Conservation (phyloP, 2,113 vertebrate species). For the Oophaga pumilio region DNA sequence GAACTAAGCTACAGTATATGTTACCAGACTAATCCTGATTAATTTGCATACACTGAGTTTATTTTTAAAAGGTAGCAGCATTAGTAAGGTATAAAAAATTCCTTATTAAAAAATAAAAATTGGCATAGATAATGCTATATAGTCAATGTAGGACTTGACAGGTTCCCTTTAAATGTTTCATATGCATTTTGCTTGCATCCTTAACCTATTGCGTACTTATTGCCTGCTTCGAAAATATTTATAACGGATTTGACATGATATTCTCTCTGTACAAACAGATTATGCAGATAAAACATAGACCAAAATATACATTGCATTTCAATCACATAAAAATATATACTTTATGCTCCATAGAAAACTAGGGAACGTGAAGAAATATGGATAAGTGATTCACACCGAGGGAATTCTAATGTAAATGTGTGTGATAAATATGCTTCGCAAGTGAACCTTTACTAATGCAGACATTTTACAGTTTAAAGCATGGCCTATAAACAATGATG, state of each 20-base stretch:
- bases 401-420: slow-evolving; percentile 48
- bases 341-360: slow-evolving; percentile 29
- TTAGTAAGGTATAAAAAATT: too few relatives aligned
- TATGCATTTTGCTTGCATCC: background rate
- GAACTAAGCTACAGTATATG: too few relatives aligned
- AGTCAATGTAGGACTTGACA: background rate
- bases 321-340: slow-evolving; percentile 15
- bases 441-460: slow-evolving; percentile 57
- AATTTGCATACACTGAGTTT: too few relatives aligned
- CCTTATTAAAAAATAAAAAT: too few relatives aligned
- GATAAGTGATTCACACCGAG: slow-evolving; percentile 31
- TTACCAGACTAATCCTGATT: too few relatives aligned
- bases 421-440: slow-evolving; percentile 40
- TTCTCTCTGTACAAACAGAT: background rate
- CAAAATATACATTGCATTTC: background rate
- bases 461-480: slow-evolving; percentile 48
- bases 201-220: background rate
- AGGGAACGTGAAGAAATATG: slow-evolving; percentile 34
- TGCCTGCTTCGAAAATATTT: background rate
- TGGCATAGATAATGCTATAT: background rate
- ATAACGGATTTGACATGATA: background rate
- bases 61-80: too few relatives aligned
- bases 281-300: background rate
- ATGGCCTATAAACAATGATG: slow-evolving; percentile 54
- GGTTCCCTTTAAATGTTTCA: background rate